phyloP scores from a whole-genome alignment of 1,140 invertebrate genomes.

The Diprion similis region DNA sequence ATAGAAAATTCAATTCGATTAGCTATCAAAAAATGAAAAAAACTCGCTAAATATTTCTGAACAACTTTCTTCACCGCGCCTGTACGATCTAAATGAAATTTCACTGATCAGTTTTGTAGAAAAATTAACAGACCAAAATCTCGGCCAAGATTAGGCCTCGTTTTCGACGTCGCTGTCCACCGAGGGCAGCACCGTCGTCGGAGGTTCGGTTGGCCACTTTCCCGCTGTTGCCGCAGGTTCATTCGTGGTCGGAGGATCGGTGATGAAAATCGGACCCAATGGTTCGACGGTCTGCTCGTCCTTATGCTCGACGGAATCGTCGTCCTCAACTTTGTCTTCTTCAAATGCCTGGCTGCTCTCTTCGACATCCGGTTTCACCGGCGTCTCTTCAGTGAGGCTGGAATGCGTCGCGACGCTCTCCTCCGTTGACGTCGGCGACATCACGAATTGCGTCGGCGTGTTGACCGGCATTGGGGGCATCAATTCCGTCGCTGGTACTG shows the following conservation, averaged over 20 bases:
- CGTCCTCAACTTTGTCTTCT: constrained; percentile 29
- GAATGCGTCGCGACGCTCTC: background rate
- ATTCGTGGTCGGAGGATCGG: constrained; percentile 42
- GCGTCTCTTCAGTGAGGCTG: background rate
- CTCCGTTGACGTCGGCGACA: constrained; percentile 15
- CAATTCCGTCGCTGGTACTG: constrained; percentile 51
- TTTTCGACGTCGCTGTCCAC: constrained; percentile 54
- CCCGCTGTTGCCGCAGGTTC: constrained; percentile 53
- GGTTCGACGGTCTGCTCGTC: constrained; percentile 42
- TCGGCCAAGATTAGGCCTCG: constrained; percentile 42
- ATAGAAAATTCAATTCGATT: too few species aligned
- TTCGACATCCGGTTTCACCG: constrained; percentile 26
- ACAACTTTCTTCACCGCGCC: too few species aligned
- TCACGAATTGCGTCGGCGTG: background rate
- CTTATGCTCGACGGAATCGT: constrained; percentile 26
- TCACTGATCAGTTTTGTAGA: too few species aligned
- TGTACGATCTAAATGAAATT: too few species aligned
- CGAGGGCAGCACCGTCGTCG: constrained; percentile 45
- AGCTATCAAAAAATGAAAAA: too few species aligned
- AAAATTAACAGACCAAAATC: too few species aligned
- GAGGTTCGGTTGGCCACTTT: constrained; percentile 56
- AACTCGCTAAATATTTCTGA: too few species aligned
- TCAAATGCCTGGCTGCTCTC: constrained; percentile 31
- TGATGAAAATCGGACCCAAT: constrained; percentile 50
- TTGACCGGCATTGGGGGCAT: constrained; percentile 46